Evolutionary conservation across 1,140 invertebrate species (phyloP).

Genomic region (Lordiphosa clarofinis): DNA sequence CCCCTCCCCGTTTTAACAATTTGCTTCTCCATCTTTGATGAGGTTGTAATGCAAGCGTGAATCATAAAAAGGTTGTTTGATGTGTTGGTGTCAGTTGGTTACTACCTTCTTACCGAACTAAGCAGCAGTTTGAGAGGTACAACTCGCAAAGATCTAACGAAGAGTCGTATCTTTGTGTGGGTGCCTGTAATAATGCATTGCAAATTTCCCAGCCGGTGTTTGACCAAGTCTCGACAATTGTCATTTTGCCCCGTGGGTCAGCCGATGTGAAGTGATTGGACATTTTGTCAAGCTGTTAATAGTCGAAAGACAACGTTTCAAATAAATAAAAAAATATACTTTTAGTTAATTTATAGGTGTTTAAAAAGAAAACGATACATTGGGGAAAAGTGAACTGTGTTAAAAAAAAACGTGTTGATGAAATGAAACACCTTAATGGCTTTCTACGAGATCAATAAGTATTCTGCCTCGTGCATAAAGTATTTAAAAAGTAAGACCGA

Average conservation of each 20-base stretch:
- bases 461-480: too few species aligned
- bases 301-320: too few species aligned
- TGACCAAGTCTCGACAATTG: constrained; percentile 2
- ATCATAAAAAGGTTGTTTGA: constrained; percentile 65
- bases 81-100: constrained; percentile 48
- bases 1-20: constrained; percentile 19
- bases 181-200: constrained; percentile 45
- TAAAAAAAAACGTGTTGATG: too few species aligned
- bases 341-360: too few species aligned
- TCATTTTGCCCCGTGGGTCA: constrained; percentile 29
- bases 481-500: too few species aligned
- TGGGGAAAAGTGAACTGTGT: too few species aligned
- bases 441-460: too few species aligned
- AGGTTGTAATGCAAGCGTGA: constrained; percentile 71
- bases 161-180: constrained; percentile 30
- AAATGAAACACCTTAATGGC: too few species aligned
- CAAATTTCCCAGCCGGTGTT: constrained; percentile 34
- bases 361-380: too few species aligned
- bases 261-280: constrained; percentile 22
- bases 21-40: constrained; percentile 48
- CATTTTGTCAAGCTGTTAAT: constrained; percentile 12
- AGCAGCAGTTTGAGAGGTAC: constrained; percentile 7
- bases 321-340: too few species aligned
- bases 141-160: constrained; percentile 4
- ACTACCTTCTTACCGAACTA: constrained; percentile 2